Evolutionary conservation across 2,888 invertebrate species (phyloP), one percentile per base, ranked within the genome.

Genomic region (Luperina nickerlii): DNA sequence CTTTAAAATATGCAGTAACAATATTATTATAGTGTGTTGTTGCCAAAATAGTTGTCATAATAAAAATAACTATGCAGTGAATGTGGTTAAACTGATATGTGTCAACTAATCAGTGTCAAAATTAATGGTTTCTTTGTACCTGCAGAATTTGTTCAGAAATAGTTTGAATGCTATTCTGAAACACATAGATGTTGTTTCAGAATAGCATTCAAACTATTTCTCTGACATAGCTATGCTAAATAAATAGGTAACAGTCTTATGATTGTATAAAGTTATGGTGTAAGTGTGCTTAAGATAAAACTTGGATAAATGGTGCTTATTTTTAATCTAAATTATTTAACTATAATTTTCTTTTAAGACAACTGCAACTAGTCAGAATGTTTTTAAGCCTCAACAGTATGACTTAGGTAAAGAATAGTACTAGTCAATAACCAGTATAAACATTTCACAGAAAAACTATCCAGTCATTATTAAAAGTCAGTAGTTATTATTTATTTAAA

Each of bases 31-130:
- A 27, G 27, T n/a, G 57, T 51, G 38, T 24, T 70, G 69, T 27
- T 82, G 82, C 82, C 76, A 81, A 82, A 45, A 82, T 42, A 60
- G 38, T 76, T 66, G 18, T 51, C 32, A 27, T 11, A 48, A 38
- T 66, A 60, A 60, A 57, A 70, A 71, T 1, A 76, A 65, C 15
- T 76, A 75, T 82, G 68, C 38, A 24, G 38, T 7, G 27, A 62
- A 60, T 45, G 51, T 51, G 6, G 27, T 68, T 57, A 63, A 68
- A 24, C 45, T n/a, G 13, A 3, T 15, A 79, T 57, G 42, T 57
- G 62, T 48, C 68, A 81, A 82, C 68, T 65, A 38, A 69, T 81
- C 68, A 81, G 48, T 60, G 42, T 76, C 68, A 42, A 69, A 81
- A 81, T 73, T 42, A 81, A 73, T 75, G 32, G 75, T 15, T 24